A percentile compares a stretch with the other conserved stretches of the same genome.
These are phyloP conservation scores for Brachyhypopomus gauderio DNA, from an alignment of 2,113 vertebrate species.

Conservation along the genomic window DNA sequence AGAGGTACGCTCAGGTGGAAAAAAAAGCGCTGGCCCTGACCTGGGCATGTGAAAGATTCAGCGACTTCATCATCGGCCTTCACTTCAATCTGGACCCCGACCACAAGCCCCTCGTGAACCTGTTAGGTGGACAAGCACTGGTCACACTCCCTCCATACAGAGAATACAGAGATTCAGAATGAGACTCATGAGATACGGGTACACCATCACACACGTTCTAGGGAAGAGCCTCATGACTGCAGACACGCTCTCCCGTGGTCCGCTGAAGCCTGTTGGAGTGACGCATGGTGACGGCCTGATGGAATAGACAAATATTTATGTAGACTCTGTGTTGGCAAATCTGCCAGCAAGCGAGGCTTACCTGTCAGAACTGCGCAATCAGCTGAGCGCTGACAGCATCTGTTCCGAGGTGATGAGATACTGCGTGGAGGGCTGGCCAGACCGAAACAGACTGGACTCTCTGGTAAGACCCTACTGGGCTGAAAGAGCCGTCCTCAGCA, in stretches of 20 bases:
- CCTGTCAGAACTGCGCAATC: too few relatives aligned
- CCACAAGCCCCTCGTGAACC: slow-evolving; percentile 31
- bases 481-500: too few relatives aligned
- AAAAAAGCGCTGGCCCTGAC: slow-evolving; percentile 24
- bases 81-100: slow-evolving; percentile 30
- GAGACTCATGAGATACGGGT: slow-evolving; percentile 38
- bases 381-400: too few relatives aligned
- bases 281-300: too few relatives aligned
- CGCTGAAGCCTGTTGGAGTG: too few relatives aligned
- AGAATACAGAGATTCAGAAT: slow-evolving; percentile 42
- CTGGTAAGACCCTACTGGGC: neutral
- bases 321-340: too few relatives aligned
- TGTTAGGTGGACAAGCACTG: slow-evolving; percentile 31
- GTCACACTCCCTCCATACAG: slow-evolving; percentile 19
- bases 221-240: slow-evolving; percentile 28
- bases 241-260: slow-evolving; percentile 14
- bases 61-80: slow-evolving; percentile 15
- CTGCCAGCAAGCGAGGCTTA: too few relatives aligned
- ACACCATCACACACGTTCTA: slow-evolving; percentile 38
- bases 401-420: slow-evolving; percentile 6
- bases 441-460: neutral
- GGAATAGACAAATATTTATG: too few relatives aligned
- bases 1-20: neutral
- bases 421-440: neutral
- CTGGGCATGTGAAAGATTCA: slow-evolving; percentile 43